Conservation (phyloP, 1,140 invertebrate genomes). For the Caenorhabditis remanei region DNA sequence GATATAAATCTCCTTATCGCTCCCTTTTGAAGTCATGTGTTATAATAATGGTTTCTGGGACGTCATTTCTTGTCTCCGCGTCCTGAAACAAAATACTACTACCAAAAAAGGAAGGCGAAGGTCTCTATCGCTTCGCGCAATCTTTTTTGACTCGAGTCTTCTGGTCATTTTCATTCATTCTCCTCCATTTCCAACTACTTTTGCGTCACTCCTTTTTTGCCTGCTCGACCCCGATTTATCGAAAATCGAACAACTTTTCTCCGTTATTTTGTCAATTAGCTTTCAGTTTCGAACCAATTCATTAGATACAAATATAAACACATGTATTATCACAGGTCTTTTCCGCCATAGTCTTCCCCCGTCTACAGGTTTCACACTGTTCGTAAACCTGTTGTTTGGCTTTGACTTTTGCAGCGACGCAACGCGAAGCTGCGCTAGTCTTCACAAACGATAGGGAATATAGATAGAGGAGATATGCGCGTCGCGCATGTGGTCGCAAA, state of each 20-base stretch:
- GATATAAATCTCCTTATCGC: not conserved
- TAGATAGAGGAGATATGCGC: slow-evolving; percentile 54
- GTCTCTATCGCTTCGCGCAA: slow-evolving; percentile 52
- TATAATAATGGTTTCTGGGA: slow-evolving; percentile 39
- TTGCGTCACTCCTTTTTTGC: not conserved
- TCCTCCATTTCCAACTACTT: not conserved
- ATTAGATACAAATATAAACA: not conserved
- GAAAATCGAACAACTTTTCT: too few species aligned
- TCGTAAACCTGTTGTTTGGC: slow-evolving; percentile 54
- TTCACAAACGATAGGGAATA: slow-evolving; percentile 53
- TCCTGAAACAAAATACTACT: slow-evolving; percentile 16
- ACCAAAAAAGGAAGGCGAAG: slow-evolving; percentile 22
- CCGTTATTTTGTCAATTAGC: not conserved
- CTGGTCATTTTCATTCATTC: slow-evolving; percentile 31
- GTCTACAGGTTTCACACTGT: slow-evolving; percentile 17
- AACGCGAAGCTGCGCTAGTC: slow-evolving; percentile 46
- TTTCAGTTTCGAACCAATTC: not conserved
- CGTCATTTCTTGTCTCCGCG: not conserved
- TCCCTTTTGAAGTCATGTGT: not conserved
- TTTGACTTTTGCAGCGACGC: slow-evolving; percentile 49
- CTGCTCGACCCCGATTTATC: slow-evolving; percentile 13
- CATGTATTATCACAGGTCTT: not conserved
- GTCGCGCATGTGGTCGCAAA: slow-evolving; percentile 47
- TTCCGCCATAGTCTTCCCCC: not conserved
- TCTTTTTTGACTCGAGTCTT: slow-evolving; percentile 47